Evolutionary conservation across 2,797 vertebrate genomes (phyloP), one percentile per base, ranked within the genome.

Genomic region (Staurois parvus): DNA sequence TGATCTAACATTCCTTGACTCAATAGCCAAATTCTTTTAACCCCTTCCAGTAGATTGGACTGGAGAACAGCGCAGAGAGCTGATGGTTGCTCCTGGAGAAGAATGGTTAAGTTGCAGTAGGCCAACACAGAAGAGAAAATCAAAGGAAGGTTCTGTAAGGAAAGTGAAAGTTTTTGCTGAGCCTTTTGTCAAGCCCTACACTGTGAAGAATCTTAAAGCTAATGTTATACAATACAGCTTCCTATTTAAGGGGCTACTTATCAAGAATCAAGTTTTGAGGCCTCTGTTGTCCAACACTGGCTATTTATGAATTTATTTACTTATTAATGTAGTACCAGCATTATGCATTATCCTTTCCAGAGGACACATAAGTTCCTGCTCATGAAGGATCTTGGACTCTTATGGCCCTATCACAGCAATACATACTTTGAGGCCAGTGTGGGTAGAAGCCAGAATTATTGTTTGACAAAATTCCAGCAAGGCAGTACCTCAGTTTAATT

Each of bases 1-100:
- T 98, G 98, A 99, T 98, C 98, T 99, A 99, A 99, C 98, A 99
- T 99, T 99, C 98, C 97, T 96, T 96, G 97, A 97, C 97, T 98
- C 96, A 97, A 97, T 96, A 96, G 97, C 97, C 97, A 98, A 97
- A 98, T 96, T 96, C 97, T 95, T 96, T 98, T 98, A 99, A 77
- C 77, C 79, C 73, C 45, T 79, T 70, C 21, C 52, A 34, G 69
- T 32, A 30, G 24, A 26, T 52, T 8, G 3, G 48, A 28, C 12
- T 42, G 34, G 15, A 19, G 40, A 34, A 72, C 26, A 72, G 12
- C 19, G 24, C 29, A 30, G 29, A 40, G 72, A 26, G 45, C 13
- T 12, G 17, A 10, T 37, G 24, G 24, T 37, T 11, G 56, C n/a
- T 81, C 48, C n/a, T 24, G 79, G 45, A 81, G 79, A 24, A 56